Base-by-base conservation (phyloP, 2,797 vertebrate species). In the Sphenodon punctatus region DNA sequence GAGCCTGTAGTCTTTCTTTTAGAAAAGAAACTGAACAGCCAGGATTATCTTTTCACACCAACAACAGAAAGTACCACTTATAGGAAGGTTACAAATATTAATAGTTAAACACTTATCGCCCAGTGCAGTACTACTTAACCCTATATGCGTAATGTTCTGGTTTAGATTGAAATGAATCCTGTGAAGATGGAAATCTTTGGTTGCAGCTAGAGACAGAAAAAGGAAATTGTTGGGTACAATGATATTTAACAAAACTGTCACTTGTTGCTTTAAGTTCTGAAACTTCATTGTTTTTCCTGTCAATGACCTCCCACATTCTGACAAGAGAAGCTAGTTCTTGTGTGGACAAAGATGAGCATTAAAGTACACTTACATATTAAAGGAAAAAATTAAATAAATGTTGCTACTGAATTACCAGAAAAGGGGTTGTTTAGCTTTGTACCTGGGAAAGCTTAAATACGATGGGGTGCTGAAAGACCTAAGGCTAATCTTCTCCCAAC, bases 181-280 rank as follows among this genome's bases (percentile, higher is more conserved):
- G 39, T 68, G 38, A 84, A 82, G 68, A 46, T 41, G 75, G 70
- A 88, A 82, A 53, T 71, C 79, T 75, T 70, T 88, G 75, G 1
- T 76, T 77, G 67, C 3, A 10, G 41, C 51, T 82, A 45, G 82
- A 63, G 55, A 38, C 49, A 79, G 64, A 92, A 77, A 88, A 88
- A 93, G 91, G 88, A 92, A 94, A 88, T 71, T 78, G 71, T 82
- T 74, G 72, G 34, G 67, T 73, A 80, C 65, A 90, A 64, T 89
- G 80, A 49, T 80, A 51, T 61, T 91, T 92, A 86, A 88, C 82
- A 80, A 89, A 69, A 81, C 36, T 63, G 68, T 84, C 65, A 76
- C 88, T 85, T 86, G 4, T 87, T 90, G 59, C 75, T 19, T 6
- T 70, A 77, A 49, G 79, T 64, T 82, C 45, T 73, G 87, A 67